Base-by-base conservation (phyloP, 1,140 invertebrate genomes). In the Melipona quadrifasciata region DNA sequence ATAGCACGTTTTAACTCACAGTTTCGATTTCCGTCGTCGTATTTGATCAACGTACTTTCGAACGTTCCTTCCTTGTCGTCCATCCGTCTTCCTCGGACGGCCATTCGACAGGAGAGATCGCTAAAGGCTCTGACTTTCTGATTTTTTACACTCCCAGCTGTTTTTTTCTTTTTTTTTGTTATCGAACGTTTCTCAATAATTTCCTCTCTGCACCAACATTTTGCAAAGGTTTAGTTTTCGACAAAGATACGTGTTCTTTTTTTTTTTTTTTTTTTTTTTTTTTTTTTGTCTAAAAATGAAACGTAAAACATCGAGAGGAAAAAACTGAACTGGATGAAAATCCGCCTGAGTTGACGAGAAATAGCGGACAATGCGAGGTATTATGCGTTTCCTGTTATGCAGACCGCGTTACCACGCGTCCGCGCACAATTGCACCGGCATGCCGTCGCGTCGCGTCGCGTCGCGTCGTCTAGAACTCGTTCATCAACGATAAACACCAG, bases 371-470 rank as follows among this genome's bases (percentile, higher is more conserved):
- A 82, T 75, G 55, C 71, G 8, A 24, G 58, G 27, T 57, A 80
- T 77, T 58, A 77, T 31, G 51, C n/a, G 17, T 80, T 80, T 80
- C 78, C 78, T 80, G 78, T 80, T 80, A 80, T 71, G 78, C 78
- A 57, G 24, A 8, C 14, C 17, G 24, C 53, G 34, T 70, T 67
- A 27, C 78, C 53, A 71, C 67, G 67, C 31, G 67, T 47, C 51
- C 27, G 65, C 24, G 21, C 17, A 65, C 51, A 68, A 80, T 70
- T 70, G 65, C 65, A 55, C 14, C 27, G 51, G 39, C 21, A 21
- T 10, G 58, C 34, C 17, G 58, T 5, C 14, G n/a, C 14, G 14
- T 31, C 31, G 31, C 31, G 31, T 58, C 21, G 57, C 10, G 58
- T 12, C 58, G 24, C 24, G 12, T n/a, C 19, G 75, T 47, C 34